Evolutionary conservation across 2,888 invertebrate species (phyloP).

Genomic region (Lampropteryx suffumata): DNA sequence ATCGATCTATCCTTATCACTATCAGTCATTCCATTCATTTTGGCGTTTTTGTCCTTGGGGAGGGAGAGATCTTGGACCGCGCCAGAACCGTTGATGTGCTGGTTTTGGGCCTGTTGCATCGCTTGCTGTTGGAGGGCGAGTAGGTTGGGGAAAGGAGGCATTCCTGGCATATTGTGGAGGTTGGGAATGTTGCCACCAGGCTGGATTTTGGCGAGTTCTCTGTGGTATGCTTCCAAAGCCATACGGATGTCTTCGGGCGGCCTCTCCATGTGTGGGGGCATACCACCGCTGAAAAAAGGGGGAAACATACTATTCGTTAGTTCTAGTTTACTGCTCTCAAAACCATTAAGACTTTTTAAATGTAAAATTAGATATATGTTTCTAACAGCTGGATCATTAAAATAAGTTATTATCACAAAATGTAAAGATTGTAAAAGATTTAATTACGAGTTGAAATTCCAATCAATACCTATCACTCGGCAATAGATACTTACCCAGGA

Average conservation of each 20-base stretch:
- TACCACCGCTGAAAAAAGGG: slow-evolving; percentile 91
- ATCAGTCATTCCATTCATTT: slow-evolving; percentile 86
- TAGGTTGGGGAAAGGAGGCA: slow-evolving; percentile 85
- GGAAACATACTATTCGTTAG: slow-evolving; percentile 90
- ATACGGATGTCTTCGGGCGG: slow-evolving; percentile 93
- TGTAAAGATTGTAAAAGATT: too few relatives aligned
- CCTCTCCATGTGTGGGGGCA: slow-evolving; percentile 83
- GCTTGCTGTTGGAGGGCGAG: slow-evolving; percentile 89
- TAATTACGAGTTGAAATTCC: too few relatives aligned
- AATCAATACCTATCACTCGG: background rate
- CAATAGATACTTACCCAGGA: slow-evolving; percentile 85
- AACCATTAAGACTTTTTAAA: slow-evolving; percentile 34
- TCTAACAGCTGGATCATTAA: too few relatives aligned
- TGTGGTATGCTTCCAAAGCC: slow-evolving; percentile 95
- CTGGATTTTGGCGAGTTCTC: slow-evolving; percentile 95
- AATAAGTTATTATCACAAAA: too few relatives aligned
- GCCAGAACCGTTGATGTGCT: slow-evolving; percentile 85
- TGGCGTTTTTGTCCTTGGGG: slow-evolving; percentile 88
- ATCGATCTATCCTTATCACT: slow-evolving; percentile 85
- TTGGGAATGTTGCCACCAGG: slow-evolving; percentile 85
- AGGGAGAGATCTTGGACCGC: slow-evolving; percentile 92
- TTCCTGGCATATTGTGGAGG: slow-evolving; percentile 72
- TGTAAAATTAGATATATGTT: background rate
- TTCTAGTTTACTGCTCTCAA: slow-evolving; percentile 81
- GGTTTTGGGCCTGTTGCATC: slow-evolving; percentile 73